Conservation (phyloP, 2,797 vertebrate species). For the Danio albolineatus region DNA sequence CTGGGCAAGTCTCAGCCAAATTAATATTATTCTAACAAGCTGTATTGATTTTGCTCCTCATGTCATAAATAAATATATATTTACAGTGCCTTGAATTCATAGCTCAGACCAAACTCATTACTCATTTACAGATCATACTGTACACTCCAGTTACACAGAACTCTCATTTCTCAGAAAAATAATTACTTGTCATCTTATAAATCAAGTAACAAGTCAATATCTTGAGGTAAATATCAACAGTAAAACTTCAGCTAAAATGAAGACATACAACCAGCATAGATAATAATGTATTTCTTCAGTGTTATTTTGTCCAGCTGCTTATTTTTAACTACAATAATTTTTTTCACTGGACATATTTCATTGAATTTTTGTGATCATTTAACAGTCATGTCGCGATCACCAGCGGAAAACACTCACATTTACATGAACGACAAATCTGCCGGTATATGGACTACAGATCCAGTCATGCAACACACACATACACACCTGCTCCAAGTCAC, state of each 20-base stretch:
- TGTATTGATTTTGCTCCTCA: not conserved
- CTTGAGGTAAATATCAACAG: not conserved
- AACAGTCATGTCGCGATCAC: too few species aligned
- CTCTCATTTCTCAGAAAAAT: not conserved
- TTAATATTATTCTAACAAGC: slow-evolving; percentile 4
- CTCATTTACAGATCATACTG: not conserved
- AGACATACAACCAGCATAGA: not conserved
- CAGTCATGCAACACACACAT: too few species aligned
- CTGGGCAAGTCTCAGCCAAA: too few species aligned
- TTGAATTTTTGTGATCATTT: too few species aligned
- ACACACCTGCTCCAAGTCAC: too few species aligned
- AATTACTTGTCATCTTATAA: not conserved
- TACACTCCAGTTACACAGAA: not conserved
- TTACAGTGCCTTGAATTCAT: not conserved
- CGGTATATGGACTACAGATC: too few species aligned
- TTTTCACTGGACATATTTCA: too few species aligned
- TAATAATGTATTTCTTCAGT: not conserved
- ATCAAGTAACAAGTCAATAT: not conserved
- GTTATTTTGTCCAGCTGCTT: too few species aligned
- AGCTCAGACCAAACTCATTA: not conserved
- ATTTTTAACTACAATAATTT: too few species aligned
- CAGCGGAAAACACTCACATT: too few species aligned
- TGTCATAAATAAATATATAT: not conserved
- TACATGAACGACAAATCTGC: too few species aligned
- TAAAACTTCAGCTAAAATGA: not conserved